Base-by-base conservation (phyloP, 2,888 invertebrate species). In the Arge pagana region DNA sequence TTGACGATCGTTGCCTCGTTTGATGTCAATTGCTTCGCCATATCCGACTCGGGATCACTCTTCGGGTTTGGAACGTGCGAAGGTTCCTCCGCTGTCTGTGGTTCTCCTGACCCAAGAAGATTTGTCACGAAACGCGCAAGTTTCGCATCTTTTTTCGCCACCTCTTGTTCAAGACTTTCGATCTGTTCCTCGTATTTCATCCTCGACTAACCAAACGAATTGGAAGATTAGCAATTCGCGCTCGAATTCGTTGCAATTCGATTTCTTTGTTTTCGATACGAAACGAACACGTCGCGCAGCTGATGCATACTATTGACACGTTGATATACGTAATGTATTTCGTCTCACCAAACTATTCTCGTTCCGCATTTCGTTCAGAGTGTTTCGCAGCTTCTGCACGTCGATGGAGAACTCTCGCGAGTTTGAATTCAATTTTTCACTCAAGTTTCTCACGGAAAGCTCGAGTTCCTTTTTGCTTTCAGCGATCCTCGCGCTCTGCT, bases 1-100 rank as follows among this genome's bases (percentile, higher is more conserved):
- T 43, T 4, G 26, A 63, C 61, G 51, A 69, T 67, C 49, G 61
- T 57, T 39, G 57, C 51, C 23, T 58, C 53, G 55, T 68, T 65
- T 41, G 58, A 50, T 28, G 56, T 50, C 41, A 63, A 48, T 19
- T 64, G 62, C 41, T 57, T 60, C 18, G 58, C 61, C 65, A 64
- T 65, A 35, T 66, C 64, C 35, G 54, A 48, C 21, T 59, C 57
- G 26, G 63, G 59, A 59, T 66, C 64, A 33, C 59, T 60, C 7
- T 55, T 51, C 0, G 55, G 51, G 30, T 52, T 53, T 49, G 57
- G 10, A 18, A 10, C 7, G 15, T 45, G n/a, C n/a, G n/a, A n/a
- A n/a, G n/a, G n/a, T n/a, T n/a, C n/a, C n/a, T n/a, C n/a, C n/a
- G n/a, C n/a, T 15, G 10, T 11, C 10, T 26, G 11, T 11, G 11